Evolutionary conservation across 2,113 vertebrate species (phyloP).

Genomic region (Pandion haliaetus): DNA sequence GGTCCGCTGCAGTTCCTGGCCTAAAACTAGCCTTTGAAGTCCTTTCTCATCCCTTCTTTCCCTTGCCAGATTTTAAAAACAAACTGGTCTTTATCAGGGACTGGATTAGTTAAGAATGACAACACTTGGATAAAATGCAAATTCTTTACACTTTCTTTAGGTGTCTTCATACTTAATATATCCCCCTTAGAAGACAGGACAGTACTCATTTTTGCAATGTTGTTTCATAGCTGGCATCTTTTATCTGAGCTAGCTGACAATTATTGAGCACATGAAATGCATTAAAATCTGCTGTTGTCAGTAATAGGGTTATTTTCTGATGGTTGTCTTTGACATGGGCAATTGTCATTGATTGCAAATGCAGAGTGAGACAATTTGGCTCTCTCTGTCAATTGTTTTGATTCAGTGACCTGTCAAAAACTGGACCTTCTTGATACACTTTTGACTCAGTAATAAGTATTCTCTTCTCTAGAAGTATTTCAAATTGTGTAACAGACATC

Average conservation of each 20-base stretch:
- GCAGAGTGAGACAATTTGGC: not conserved
- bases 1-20: not conserved
- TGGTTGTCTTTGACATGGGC: not conserved
- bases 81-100: not conserved
- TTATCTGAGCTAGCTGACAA: not conserved
- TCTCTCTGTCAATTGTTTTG: conserved; percentile 3
- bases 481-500: not conserved
- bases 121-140: not conserved
- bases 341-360: conserved; percentile 2
- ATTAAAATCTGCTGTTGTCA: conserved; percentile 18
- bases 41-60: not conserved
- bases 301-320: conserved; percentile 1
- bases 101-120: not conserved
- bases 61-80: not conserved
- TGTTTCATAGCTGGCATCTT: not conserved
- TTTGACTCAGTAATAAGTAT: not conserved
- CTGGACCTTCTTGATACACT: not conserved
- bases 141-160: not conserved
- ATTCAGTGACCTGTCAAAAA: not conserved
- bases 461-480: not conserved
- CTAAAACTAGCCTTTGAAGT: not conserved
- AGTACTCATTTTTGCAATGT: not conserved
- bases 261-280: not conserved
- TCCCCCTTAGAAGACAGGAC: not conserved
- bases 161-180: not conserved